Evolutionary conservation across 1,140 invertebrate genomes (phyloP).

Genomic region (Mercenaria mercenaria): DNA sequence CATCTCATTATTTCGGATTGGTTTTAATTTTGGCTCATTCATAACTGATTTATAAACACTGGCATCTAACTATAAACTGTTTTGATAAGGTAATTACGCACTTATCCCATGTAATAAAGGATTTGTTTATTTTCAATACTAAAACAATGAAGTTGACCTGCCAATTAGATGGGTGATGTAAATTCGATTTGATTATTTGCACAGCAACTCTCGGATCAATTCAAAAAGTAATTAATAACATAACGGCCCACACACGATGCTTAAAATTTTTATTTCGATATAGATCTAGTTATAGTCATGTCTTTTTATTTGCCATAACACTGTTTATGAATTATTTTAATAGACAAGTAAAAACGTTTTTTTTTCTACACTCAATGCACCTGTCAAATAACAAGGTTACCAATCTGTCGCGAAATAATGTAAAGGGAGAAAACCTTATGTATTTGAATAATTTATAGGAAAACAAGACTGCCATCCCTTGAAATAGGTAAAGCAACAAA

Average conservation of each 20-base stretch:
- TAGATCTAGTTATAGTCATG: too few relatives aligned
- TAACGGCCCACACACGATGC: background rate
- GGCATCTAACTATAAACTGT: constrained; percentile 29
- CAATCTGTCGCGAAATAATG: background rate
- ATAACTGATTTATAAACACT: background rate
- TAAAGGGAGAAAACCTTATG: background rate
- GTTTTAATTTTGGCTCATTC: too few relatives aligned
- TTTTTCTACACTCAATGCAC: too few relatives aligned
- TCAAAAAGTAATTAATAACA: constrained; percentile 14
- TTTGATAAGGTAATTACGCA: constrained; percentile 11
- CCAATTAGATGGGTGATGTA: constrained; percentile 18
- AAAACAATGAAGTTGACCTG: constrained; percentile 21
- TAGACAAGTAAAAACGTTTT: too few relatives aligned
- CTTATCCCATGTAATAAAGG: background rate
- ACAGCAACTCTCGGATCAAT: background rate
- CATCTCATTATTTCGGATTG: too few relatives aligned
- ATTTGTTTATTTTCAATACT: background rate
- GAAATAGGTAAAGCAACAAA: too few relatives aligned
- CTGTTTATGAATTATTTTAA: too few relatives aligned
- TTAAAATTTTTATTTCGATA: background rate
- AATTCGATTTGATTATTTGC: constrained; percentile 18
- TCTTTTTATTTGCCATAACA: too few relatives aligned
- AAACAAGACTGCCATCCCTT: background rate
- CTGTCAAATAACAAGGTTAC: too few relatives aligned
- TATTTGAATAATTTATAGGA: background rate